A percentile compares a stretch with the other conserved stretches of the same genome.
These are phyloP conservation scores for Protophormia terraenovae DNA, from an alignment of 2,888 invertebrate genomes.

Conservation along the genomic window DNA sequence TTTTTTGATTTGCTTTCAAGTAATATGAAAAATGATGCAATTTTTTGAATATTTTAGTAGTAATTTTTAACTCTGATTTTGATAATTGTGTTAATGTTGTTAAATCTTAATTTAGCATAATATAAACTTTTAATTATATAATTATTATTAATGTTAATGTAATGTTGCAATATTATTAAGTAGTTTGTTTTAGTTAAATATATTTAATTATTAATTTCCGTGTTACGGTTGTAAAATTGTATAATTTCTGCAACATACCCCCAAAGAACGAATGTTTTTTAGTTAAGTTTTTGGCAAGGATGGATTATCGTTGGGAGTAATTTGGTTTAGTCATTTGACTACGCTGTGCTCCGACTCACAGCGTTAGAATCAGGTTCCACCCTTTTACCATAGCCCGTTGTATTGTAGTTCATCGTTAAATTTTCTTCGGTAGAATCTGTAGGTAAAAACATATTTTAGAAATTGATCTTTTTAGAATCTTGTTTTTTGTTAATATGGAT, in stretches of 20 bases:
- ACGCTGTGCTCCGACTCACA: conserved; percentile 44
- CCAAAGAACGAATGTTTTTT: neutral
- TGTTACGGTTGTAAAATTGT: too few species aligned
- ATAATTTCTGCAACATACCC: neutral
- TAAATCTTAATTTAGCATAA: too few species aligned
- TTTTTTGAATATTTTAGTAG: too few species aligned
- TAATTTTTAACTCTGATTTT: too few species aligned
- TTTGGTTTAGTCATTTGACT: conserved; percentile 11
- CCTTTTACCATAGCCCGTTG: neutral
- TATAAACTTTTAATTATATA: too few species aligned
- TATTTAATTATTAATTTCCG: too few species aligned
- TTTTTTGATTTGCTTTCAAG: too few species aligned
- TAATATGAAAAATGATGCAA: too few species aligned
- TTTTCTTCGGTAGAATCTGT: neutral
- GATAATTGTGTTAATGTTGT: too few species aligned
- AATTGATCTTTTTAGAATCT: conserved; percentile 27
- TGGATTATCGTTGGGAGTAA: neutral
- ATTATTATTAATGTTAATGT: too few species aligned
- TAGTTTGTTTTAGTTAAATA: too few species aligned
- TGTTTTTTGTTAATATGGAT: conserved; percentile 1
- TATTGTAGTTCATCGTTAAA: neutral
- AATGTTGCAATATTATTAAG: too few species aligned
- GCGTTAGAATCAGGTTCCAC: neutral
- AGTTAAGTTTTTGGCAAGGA: neutral
- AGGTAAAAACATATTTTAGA: conserved; percentile 20